Conservation (phyloP, 2,113 vertebrate genomes). For the Semnornis frantzii region DNA sequence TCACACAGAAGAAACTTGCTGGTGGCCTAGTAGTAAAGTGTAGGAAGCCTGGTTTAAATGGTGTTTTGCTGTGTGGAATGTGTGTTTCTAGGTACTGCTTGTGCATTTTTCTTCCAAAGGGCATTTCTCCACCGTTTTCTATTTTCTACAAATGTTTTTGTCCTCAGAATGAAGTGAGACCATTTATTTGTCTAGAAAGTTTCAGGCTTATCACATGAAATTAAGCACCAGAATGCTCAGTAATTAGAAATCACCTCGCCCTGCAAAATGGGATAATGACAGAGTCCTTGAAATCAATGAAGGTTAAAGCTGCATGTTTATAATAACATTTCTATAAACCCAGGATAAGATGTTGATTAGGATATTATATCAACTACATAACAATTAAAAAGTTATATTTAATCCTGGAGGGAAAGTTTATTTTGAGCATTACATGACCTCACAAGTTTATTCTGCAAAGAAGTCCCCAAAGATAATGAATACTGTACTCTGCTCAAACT, state of each 20-base stretch:
- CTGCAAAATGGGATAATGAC: constrained; percentile 77
- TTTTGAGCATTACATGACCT: constrained; percentile 54
- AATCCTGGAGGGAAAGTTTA: constrained; percentile 49
- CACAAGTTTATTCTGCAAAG: not conserved
- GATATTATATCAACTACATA: constrained; percentile 54
- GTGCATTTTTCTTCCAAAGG: not conserved
- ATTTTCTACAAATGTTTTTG: not conserved
- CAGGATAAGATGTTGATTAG: constrained; percentile 70
- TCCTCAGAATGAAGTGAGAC: constrained; percentile 23
- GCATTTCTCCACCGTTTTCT: not conserved
- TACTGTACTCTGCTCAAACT: not conserved
- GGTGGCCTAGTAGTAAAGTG: not conserved
- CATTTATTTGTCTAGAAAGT: constrained; percentile 26
- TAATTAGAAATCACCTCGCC: constrained; percentile 77
- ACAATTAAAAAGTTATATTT: constrained; percentile 71
- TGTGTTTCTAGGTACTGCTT: not conserved
- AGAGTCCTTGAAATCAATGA: constrained; percentile 81
- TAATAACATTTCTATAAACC: constrained; percentile 59
- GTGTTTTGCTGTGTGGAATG: not conserved
- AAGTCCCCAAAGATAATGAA: not conserved
- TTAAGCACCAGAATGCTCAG: constrained; percentile 64
- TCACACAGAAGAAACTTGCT: not conserved
- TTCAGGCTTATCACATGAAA: constrained; percentile 68
- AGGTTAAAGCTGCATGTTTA: constrained; percentile 76
- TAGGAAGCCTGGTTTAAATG: not conserved